These are phyloP conservation scores for Macrochelys suwanniensis DNA, from an alignment of 2,797 vertebrate species.

Conservation along the genomic window DNA sequence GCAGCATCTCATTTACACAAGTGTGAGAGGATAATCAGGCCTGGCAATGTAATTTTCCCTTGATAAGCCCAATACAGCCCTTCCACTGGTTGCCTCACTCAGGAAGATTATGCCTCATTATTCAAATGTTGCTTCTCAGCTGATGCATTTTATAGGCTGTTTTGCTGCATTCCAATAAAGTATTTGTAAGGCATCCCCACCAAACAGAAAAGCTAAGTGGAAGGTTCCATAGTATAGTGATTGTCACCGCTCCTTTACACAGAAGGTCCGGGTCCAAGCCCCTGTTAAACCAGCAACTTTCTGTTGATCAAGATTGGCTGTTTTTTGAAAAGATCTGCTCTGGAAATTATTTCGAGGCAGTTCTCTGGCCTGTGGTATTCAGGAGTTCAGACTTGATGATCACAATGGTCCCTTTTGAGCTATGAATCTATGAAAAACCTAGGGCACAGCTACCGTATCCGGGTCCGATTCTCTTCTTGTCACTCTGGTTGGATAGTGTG, in stretches of 20 bases:
- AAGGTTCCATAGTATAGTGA: not conserved
- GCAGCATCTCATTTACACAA: not conserved
- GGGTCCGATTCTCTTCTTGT: not conserved
- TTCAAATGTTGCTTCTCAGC: conserved; percentile 29
- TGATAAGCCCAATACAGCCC: not conserved
- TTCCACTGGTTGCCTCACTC: conserved; percentile 27
- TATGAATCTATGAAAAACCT: not conserved
- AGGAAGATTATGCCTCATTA: conserved; percentile 9
- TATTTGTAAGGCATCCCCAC: not conserved
- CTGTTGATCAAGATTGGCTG: not conserved
- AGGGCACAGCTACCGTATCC: not conserved
- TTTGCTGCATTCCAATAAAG: conserved; percentile 32
- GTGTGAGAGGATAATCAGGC: not conserved
- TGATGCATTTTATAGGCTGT: not conserved
- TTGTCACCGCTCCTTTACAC: not conserved
- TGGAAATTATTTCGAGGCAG: not conserved
- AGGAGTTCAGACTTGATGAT: not conserved
- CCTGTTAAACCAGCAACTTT: not conserved
- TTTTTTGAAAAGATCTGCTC: not conserved
- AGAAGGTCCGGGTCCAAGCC: not conserved
- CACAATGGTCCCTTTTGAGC: too few species aligned
- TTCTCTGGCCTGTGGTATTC: not conserved
- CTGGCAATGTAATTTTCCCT: conserved; percentile 19
- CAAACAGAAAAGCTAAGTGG: not conserved
- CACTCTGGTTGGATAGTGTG: not conserved